These are phyloP conservation scores for Portevinia maculata DNA, from an alignment of 2,888 invertebrate species.

Conservation along the genomic window DNA sequence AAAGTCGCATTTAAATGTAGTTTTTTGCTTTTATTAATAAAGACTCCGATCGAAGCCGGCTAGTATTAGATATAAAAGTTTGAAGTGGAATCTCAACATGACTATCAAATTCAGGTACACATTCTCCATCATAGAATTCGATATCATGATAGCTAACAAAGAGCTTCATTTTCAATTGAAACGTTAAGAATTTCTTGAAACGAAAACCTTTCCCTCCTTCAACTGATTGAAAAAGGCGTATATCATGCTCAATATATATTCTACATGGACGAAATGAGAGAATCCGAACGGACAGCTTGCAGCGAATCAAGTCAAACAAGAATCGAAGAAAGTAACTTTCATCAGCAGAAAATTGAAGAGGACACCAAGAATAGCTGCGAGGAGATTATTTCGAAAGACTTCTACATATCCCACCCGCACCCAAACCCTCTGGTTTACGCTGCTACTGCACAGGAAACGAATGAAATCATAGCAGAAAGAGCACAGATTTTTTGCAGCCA, in stretches of 20 bases:
- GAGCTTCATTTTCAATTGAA: conserved; percentile 66
- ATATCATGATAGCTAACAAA: conserved; percentile 48
- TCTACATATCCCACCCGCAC: conserved; percentile 25
- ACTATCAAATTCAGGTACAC: conserved; percentile 6
- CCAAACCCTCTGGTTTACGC: conserved; percentile 15
- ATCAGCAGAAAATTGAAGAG: conserved; percentile 74
- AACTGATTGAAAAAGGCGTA: conserved; percentile 72
- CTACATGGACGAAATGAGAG: conserved; percentile 26
- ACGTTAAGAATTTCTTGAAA: conserved; percentile 63
- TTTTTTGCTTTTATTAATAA: too few relatives aligned
- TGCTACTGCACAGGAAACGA: conserved; percentile 7
- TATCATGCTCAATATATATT: conserved; percentile 44
- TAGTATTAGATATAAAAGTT: background rate
- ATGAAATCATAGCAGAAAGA: conserved; percentile 36
- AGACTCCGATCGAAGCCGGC: too few relatives aligned
- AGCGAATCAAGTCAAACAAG: conserved; percentile 71
- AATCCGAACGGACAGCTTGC: conserved; percentile 69
- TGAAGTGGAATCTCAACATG: conserved; percentile 10
- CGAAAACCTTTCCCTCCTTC: conserved; percentile 62
- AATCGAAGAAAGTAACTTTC: conserved; percentile 73
- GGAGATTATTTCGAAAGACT: conserved; percentile 66
- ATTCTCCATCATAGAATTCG: conserved; percentile 18
- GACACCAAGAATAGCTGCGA: conserved; percentile 72
- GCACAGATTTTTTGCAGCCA: conserved; percentile 11
- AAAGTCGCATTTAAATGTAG: too few relatives aligned